Conservation (phyloP, 2,888 invertebrate species). For the Dromius quadrimaculatus region DNA sequence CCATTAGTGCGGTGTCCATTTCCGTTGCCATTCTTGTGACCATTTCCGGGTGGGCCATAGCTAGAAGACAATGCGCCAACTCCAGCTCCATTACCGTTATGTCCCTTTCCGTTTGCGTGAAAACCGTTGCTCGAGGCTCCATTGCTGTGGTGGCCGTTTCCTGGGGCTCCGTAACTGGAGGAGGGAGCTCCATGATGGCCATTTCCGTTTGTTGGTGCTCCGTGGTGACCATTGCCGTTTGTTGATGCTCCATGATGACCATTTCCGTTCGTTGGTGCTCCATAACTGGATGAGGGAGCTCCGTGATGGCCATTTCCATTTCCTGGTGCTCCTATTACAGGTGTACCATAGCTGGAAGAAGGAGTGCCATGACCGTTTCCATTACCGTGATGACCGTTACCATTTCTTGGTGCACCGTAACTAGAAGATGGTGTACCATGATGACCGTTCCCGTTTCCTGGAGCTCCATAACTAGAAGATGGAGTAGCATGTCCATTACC, state of each 20-base stretch:
- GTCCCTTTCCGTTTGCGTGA: conserved; percentile 24
- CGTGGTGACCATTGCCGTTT: conserved; percentile 37
- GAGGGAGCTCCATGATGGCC: conserved; percentile 55
- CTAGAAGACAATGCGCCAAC: conserved; percentile 9
- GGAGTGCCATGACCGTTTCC: conserved; percentile 54
- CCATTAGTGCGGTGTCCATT: not conserved
- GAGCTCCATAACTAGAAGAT: conserved; percentile 20
- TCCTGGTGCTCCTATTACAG: not conserved
- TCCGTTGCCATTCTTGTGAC: conserved; percentile 48
- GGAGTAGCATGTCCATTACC: conserved; percentile 54
- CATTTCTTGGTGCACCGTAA: conserved; percentile 36
- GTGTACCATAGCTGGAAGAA: not conserved
- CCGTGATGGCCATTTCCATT: not conserved
- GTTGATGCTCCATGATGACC: conserved; percentile 52
- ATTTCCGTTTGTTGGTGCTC: conserved; percentile 16
- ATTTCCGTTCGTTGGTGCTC: conserved; percentile 55
- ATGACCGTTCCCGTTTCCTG: conserved; percentile 54
- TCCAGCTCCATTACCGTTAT: conserved; percentile 54
- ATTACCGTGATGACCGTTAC: conserved; percentile 27
- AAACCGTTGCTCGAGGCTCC: conserved; percentile 54
- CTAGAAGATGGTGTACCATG: conserved; percentile 54
- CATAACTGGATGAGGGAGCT: conserved; percentile 5
- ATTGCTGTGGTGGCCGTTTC: conserved; percentile 54
- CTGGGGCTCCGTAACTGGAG: conserved; percentile 24
- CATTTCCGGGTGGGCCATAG: conserved; percentile 35